Base-by-base conservation (phyloP, 2,888 invertebrate genomes). In the Julus scanicus region DNA sequence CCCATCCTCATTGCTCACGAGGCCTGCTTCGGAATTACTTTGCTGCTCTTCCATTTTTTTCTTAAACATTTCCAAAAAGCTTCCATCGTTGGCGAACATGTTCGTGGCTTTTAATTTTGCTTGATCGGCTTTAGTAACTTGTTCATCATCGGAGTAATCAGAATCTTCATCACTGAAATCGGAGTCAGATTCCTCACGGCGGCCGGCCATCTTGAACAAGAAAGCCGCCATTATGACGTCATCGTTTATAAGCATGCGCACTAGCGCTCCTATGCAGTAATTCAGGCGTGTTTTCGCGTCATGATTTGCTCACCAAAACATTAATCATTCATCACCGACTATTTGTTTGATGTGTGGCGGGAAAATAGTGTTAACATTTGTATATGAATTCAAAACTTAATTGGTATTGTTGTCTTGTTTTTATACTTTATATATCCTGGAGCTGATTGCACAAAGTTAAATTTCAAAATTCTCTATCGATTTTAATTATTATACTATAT, bases 41-140 rank as follows among this genome's bases (percentile, higher is more conserved):
- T 88, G 88, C 57, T 86, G 84, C 39, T 89, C 89, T 88, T 96
- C 96, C 96, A 97, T 95, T 92, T 96, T 96, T 92, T 89, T 90
- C 63, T 97, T 97, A 91, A 97, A 97, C 94, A 97, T 95, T 92
- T 97, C 97, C 91, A 97, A 93, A 91, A 97, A 97, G 89, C 96
- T 96, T 3, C 97, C 97, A 91, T 97, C 97, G 92, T 97, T 97
- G 91, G 96, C 96, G 91, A 96, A 96, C 89, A 90, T 90, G 88
- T 91, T 91, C 84, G 84, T 84, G 84, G 84, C 84, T 84, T 84
- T 13, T 15, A 37, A 84, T 84, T 39, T 40, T n/a, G 37, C 40
- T 37, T 20, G 20, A 20, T 11, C 84, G 5, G 84, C 15, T 2
- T 37, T 37, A 40, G 1, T 15, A 15, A 9, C 84, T 40, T 20